These are phyloP conservation scores for Cosmorhoe ocellata DNA, from an alignment of 2,888 invertebrate species.

Conservation along the genomic window DNA sequence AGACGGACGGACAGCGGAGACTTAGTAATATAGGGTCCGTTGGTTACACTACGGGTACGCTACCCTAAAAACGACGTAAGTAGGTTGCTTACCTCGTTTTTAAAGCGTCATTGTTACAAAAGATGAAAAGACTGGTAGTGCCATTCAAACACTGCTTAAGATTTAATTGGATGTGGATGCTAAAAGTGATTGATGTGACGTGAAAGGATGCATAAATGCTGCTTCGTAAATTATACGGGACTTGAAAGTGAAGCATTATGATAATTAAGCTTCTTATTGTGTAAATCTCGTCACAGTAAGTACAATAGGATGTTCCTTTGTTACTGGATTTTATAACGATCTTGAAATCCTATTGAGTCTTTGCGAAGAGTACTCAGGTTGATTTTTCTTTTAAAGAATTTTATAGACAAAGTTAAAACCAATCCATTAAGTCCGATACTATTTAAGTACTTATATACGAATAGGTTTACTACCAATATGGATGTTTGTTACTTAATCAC, in stretches of 20 bases:
- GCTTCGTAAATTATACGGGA: constrained; percentile 6
- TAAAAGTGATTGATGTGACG: constrained; percentile 16
- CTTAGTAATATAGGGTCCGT: too few relatives aligned
- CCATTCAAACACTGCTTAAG: constrained; percentile 25
- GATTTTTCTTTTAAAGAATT: not conserved
- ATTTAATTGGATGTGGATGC: constrained; percentile 31
- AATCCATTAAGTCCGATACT: too few relatives aligned
- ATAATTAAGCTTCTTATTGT: constrained; percentile 14
- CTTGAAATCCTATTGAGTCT: not conserved
- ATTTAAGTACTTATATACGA: too few relatives aligned
- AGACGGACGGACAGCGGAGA: too few relatives aligned
- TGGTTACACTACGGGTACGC: too few relatives aligned
- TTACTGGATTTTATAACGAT: not conserved
- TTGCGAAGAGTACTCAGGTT: not conserved
- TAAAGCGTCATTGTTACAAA: not conserved
- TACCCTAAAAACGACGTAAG: too few relatives aligned
- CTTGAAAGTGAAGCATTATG: constrained; percentile 9
- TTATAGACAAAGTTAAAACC: too few relatives aligned
- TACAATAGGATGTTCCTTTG: constrained; percentile 7
- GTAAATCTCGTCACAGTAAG: not conserved
- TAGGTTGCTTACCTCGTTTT: too few relatives aligned
- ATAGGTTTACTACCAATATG: too few relatives aligned
- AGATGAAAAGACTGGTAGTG: not conserved
- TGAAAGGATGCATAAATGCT: constrained; percentile 8
- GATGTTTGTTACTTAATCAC: too few relatives aligned